phyloP scores from a whole-genome alignment of 2,797 vertebrate genomes.

The Knipowitschia caucasica region DNA sequence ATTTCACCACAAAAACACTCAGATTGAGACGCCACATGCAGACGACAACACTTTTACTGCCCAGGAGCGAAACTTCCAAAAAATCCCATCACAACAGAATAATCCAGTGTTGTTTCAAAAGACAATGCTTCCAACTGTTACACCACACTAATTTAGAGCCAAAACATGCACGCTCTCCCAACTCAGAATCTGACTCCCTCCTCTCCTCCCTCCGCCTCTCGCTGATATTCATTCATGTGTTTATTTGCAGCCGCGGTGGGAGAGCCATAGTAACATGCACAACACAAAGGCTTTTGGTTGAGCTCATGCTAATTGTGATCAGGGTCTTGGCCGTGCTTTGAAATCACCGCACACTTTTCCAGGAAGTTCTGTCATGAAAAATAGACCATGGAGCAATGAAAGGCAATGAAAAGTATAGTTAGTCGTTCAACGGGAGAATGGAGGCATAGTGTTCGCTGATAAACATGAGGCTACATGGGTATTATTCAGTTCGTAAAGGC shows the following conservation, averaged over 20 bases:
- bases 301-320: slow-evolving; percentile 61
- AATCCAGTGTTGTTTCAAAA: slow-evolving; percentile 26
- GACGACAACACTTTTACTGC: slow-evolving; percentile 53
- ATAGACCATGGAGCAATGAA: slow-evolving; percentile 41
- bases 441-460: no score
- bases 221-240: slow-evolving; percentile 38
- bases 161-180: no score
- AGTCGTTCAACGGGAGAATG: no score
- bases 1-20: slow-evolving; percentile 48
- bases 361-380: slow-evolving; percentile 51
- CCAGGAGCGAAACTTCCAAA: slow-evolving; percentile 37
- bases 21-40: slow-evolving; percentile 41
- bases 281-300: slow-evolving; percentile 55
- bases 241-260: slow-evolving; percentile 58
- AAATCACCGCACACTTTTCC: slow-evolving; percentile 47
- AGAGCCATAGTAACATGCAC: slow-evolving; percentile 64
- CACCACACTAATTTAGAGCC: background rate
- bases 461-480: no score
- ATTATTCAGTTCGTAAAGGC: no score
- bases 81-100: slow-evolving; percentile 34
- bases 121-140: slow-evolving; percentile 48
- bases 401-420: background rate
- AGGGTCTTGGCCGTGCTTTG: slow-evolving; percentile 45
- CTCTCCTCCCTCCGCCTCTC: no score
- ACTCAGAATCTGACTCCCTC: background rate